Base-by-base conservation (phyloP, 2,888 invertebrate genomes). In the Tenodera sinensis region DNA sequence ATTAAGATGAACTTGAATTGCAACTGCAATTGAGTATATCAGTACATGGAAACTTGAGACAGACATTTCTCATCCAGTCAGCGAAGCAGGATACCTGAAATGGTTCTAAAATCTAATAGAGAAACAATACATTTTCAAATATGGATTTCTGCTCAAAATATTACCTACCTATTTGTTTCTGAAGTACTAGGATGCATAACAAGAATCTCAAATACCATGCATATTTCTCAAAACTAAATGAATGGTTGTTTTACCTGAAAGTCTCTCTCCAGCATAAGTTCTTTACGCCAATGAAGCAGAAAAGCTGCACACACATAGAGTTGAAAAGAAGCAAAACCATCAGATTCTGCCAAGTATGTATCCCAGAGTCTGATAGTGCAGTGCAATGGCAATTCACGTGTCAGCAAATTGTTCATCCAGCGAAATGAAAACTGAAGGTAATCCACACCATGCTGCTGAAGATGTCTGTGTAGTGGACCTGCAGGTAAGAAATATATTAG, bases 251-350 rank as follows among this genome's bases (percentile, higher is more conserved):
- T 90, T 92, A 97, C 98, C 95, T 99, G 99, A 94, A 99, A 99
- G 93, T 99, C 99, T 91, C 95, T 96, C 94, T 99, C 98, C 91
- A 96, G 94, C 93, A 98, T 95, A 88, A 99, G 94, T 92, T 98
- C 96, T 91, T 97, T 96, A 87, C 98, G 96, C 98, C 99, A 99
- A 92, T 98, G 97, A 25, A 98, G 95, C 14, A 99, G 95, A 94
- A 99, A 99, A 9, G 99, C 99, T n/a, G 99, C 99, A 94, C 99
- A 99, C 0, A 99, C 99, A 93, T 99, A 99, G 28, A 99, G 95
- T 93, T 99, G 99, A 94, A 99, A 99, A 89, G 97, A 96, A 6
- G 99, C 98, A 94, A 99, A 99, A 42, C 98, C 98, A 94, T 99
- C 98, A 0, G 97, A 97, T 93, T 98, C 98, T 0, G 99, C 98